Percentiles rank a stretch among this genome's conserved stretches.
Evolutionary conservation across 1,140 invertebrate genomes (phyloP).

Genomic region (Psix sp.): DNA sequence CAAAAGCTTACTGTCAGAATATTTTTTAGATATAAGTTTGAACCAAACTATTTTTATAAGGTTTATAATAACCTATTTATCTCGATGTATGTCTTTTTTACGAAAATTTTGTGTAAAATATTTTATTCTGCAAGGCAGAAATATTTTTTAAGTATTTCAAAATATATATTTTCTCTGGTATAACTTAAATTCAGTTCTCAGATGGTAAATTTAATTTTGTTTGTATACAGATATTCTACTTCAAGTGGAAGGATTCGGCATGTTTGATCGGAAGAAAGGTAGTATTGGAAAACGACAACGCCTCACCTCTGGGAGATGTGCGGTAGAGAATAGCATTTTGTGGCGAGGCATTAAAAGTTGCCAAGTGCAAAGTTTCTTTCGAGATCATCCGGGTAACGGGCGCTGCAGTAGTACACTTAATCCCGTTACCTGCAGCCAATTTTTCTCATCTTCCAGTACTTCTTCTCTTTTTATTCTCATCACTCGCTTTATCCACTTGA

Average conservation of each 20-base stretch:
- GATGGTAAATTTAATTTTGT: not conserved
- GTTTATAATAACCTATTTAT: too few relatives aligned
- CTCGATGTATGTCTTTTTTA: too few relatives aligned
- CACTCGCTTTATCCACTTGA: conserved; percentile 44
- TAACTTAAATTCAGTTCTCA: too few relatives aligned
- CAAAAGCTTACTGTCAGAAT: too few relatives aligned
- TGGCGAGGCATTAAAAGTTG: conserved; percentile 73
- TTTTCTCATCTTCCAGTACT: conserved; percentile 62
- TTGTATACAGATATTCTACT: conserved; percentile 13
- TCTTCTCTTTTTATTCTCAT: conserved; percentile 52
- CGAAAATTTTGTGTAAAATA: too few relatives aligned
- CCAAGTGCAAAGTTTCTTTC: conserved; percentile 75
- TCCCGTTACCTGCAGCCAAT: conserved; percentile 73
- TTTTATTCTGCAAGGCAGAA: too few relatives aligned
- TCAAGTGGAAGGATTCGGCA: conserved; percentile 4
- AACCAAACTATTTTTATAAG: too few relatives aligned
- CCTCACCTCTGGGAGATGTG: not conserved
- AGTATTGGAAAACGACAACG: conserved; percentile 14
- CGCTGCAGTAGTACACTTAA: conserved; percentile 71
- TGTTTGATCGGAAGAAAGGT: conserved; percentile 35
- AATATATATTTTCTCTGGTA: too few relatives aligned
- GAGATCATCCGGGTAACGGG: conserved; percentile 69
- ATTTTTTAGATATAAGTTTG: too few relatives aligned
- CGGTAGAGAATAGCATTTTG: conserved; percentile 64
- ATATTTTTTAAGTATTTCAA: too few relatives aligned